Conservation (phyloP, 2,113 vertebrate genomes). For the Tauraco erythrolophus region DNA sequence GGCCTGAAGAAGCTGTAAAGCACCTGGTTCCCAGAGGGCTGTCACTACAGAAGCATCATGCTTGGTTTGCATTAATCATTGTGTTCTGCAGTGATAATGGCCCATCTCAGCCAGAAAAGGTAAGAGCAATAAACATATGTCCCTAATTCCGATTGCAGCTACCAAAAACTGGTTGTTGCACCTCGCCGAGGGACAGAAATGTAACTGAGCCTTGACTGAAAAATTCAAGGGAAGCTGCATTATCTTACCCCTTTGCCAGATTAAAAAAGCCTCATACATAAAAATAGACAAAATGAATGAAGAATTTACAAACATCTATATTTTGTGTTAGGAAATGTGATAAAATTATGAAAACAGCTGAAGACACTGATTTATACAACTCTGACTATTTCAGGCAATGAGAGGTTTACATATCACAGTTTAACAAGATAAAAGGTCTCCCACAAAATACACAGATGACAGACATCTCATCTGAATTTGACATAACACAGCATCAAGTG, state of each 20-base stretch:
- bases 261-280: conserved; percentile 49
- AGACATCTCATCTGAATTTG: conserved; percentile 74
- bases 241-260: neutral
- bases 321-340: conserved; percentile 81
- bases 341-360: conserved; percentile 79
- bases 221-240: neutral
- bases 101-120: neutral
- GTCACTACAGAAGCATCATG: neutral
- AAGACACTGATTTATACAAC: conserved; percentile 80
- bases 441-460: conserved; percentile 74
- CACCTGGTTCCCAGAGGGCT: neutral
- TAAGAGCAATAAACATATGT: neutral
- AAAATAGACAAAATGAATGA: conserved; percentile 75
- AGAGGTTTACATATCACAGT: conserved; percentile 72
- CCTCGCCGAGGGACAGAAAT: neutral
- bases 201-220: neutral
- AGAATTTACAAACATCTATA: conserved; percentile 87
- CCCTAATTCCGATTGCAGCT: neutral
- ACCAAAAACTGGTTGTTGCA: neutral
- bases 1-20: neutral
- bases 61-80: neutral
- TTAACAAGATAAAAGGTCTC: conserved; percentile 77
- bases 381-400: conserved; percentile 77
- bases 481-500: conserved; percentile 73
- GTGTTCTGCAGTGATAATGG: neutral